phyloP scores from a whole-genome alignment of 1,140 invertebrate genomes.

The Thalassaphorura encarpata region DNA sequence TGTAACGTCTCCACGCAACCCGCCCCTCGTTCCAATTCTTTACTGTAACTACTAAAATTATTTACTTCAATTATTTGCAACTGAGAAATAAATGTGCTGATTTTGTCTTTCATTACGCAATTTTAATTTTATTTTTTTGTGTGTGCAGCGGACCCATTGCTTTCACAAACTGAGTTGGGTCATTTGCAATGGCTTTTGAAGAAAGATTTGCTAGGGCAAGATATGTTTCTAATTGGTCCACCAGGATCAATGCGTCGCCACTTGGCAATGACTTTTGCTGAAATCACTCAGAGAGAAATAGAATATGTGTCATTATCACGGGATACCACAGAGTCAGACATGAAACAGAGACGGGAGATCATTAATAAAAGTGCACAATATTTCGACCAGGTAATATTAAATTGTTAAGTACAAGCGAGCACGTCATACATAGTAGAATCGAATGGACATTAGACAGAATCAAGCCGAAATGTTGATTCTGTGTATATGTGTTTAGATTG shows the following conservation, averaged over 20 bases:
- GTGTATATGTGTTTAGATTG: no score
- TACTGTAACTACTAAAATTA: conserved; percentile 57
- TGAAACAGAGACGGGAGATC: conserved; percentile 93
- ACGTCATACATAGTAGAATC: no score
- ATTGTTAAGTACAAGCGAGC: neutral
- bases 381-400: conserved; percentile 68
- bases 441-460: no score
- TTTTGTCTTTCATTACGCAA: neutral
- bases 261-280: conserved; percentile 74
- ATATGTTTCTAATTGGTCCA: conserved; percentile 83
- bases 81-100: conserved; percentile 8
- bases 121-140: conserved; percentile 17
- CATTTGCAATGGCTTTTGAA: conserved; percentile 90
- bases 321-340: conserved; percentile 92
- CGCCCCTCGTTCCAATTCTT: conserved; percentile 70
- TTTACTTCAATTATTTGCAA: neutral
- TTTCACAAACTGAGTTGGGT: conserved; percentile 60
- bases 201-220: conserved; percentile 83
- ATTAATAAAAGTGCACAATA: conserved; percentile 73
- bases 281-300: conserved; percentile 76
- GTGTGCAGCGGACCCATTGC: neutral
- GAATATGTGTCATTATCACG: conserved; percentile 89
- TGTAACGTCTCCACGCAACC: conserved; percentile 51
- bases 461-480: no score
- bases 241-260: conserved; percentile 69